Percentiles rank a stretch among this genome's conserved stretches.
Conservation (phyloP, 2,888 invertebrate species). For the Hypena proboscidalis region DNA sequence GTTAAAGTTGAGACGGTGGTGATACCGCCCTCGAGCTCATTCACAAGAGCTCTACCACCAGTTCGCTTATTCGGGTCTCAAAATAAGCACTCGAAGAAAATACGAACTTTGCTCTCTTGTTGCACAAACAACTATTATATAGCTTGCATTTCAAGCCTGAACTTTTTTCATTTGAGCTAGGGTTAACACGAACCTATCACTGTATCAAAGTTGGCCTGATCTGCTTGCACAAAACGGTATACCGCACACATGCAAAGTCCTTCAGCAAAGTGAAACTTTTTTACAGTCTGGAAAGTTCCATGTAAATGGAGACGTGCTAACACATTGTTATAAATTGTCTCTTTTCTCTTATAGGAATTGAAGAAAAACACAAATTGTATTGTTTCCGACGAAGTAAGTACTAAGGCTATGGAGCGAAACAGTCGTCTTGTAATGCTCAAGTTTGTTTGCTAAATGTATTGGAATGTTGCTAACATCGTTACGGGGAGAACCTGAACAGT, state of each 20-base stretch:
- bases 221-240: background rate
- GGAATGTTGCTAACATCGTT: slow-evolving; percentile 20
- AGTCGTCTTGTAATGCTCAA: slow-evolving; percentile 14
- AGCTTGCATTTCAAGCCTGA: no score
- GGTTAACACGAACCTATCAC: no score
- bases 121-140: no score
- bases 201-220: no score
- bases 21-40: no score
- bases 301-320: background rate
- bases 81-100: no score
- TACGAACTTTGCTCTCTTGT: no score
- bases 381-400: slow-evolving; percentile 16
- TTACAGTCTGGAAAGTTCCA: slow-evolving; percentile 11
- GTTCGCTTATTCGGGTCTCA: no score
- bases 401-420: slow-evolving; percentile 11
- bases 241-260: background rate
- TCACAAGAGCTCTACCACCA: no score
- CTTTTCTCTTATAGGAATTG: slow-evolving; percentile 3
- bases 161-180: no score
- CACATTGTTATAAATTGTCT: slow-evolving; percentile 8
- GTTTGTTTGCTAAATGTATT: slow-evolving; percentile 20
- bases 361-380: slow-evolving; percentile 13
- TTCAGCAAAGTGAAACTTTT: background rate
- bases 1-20: no score
- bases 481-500: slow-evolving; percentile 12